These are phyloP conservation scores for Ursus arctos DNA, from an alignment of 2,113 vertebrate species.

Conservation along the genomic window DNA sequence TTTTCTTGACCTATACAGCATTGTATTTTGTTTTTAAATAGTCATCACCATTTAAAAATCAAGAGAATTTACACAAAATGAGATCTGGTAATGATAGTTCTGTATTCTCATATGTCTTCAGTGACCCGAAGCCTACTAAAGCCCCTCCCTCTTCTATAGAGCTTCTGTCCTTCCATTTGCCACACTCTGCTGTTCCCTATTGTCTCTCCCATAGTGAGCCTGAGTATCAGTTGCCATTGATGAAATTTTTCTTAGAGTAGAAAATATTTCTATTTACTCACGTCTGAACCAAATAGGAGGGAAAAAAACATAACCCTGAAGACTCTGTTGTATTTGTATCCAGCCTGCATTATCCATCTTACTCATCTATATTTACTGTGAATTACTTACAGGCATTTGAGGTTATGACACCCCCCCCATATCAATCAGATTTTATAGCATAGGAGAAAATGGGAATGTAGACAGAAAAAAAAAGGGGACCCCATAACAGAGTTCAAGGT, in stretches of 20 bases:
- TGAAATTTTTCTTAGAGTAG: neutral
- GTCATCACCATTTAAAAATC: neutral
- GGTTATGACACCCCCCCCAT: neutral
- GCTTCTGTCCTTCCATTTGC: neutral
- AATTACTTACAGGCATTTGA: neutral
- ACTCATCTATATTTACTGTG: neutral
- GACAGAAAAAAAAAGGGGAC: neutral
- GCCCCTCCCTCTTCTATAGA: neutral
- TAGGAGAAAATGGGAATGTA: neutral
- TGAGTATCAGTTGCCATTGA: neutral
- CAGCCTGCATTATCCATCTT: neutral
- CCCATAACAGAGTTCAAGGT: neutral
- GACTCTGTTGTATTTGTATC: neutral
- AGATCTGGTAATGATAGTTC: neutral
- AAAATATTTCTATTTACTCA: neutral
- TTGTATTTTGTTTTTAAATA: neutral
- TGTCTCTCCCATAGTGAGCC: neutral
- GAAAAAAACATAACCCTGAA: neutral
- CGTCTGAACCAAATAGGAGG: neutral
- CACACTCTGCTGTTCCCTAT: neutral
- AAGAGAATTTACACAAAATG: neutral
- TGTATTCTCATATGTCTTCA: neutral
- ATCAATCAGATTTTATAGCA: neutral
- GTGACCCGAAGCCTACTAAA: neutral
- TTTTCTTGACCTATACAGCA: neutral